A percentile compares a stretch with the other conserved stretches of the same genome.
Conservation (phyloP, 2,113 vertebrate genomes). For the Cyprinodon brontotheroides region DNA sequence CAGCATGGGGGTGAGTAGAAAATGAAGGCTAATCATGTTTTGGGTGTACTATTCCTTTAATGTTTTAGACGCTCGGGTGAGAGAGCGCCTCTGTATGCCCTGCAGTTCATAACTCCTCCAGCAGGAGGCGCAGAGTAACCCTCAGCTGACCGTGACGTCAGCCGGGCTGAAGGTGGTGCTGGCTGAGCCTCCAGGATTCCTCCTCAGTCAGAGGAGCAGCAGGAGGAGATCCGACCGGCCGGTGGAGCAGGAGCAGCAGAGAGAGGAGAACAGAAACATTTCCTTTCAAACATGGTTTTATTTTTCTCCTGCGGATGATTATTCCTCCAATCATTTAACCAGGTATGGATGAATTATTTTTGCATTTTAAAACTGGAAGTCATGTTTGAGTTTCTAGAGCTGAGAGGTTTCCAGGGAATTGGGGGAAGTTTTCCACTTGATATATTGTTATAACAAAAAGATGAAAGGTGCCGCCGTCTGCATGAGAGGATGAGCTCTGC, state of each 20-base stretch:
- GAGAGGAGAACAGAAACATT: neutral
- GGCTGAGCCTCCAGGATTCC: slow-evolving; percentile 20
- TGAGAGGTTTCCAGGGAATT: neutral
- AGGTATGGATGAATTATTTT: slow-evolving; percentile 34
- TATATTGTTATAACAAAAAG: neutral
- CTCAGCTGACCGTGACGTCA: slow-evolving; percentile 72
- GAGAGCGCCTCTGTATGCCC: no score
- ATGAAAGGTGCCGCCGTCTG: neutral
- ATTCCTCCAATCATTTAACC: neutral
- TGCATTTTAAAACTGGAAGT: neutral
- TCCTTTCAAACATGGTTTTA: slow-evolving; percentile 31
- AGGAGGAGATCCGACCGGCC: neutral
- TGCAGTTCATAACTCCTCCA: neutral
- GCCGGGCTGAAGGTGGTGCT: slow-evolving; percentile 31
- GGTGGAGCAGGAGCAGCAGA: neutral
- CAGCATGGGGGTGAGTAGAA: no score
- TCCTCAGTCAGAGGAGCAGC: slow-evolving; percentile 43
- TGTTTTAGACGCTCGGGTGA: neutral
- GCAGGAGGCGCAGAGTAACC: slow-evolving; percentile 24
- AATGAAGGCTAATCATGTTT: no score
- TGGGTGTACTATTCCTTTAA: no score
- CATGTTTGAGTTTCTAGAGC: neutral
- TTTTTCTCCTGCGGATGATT: slow-evolving; percentile 35
- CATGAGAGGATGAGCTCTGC: neutral
- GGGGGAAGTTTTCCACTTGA: neutral